A percentile compares a stretch with the other conserved stretches of the same genome.
These are phyloP conservation scores for Danaus plexippus DNA, from an alignment of 1,140 invertebrate species.

Conservation along the genomic window DNA sequence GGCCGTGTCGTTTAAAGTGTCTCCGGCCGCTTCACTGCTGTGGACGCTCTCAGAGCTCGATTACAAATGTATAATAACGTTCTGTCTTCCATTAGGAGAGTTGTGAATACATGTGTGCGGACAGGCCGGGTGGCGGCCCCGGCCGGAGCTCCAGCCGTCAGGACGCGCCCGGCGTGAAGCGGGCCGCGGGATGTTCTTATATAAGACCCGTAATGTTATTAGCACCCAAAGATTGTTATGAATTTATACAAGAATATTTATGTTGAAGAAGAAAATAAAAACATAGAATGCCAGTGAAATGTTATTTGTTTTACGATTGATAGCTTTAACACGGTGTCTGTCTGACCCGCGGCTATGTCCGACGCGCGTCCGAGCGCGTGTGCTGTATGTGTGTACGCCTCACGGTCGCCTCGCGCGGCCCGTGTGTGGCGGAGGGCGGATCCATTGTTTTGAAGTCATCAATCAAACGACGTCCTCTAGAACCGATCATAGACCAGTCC, in stretches of 20 bases:
- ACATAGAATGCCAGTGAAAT: slow-evolving; percentile 43
- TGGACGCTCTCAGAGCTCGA: too few relatives aligned
- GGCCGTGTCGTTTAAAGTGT: too few relatives aligned
- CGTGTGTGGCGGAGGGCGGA: slow-evolving; percentile 41
- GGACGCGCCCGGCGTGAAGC: background rate
- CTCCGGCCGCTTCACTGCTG: too few relatives aligned
- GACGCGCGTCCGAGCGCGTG: background rate
- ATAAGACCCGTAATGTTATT: slow-evolving; percentile 61
- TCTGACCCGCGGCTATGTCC: slow-evolving; percentile 13
- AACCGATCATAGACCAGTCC: slow-evolving; percentile 65
- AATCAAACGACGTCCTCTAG: slow-evolving; percentile 64
- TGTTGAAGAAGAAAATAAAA: slow-evolving; percentile 69
- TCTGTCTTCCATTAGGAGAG: too few relatives aligned
- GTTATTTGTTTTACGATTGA: slow-evolving; percentile 36
- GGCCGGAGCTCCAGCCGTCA: too few relatives aligned
- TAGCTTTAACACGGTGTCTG: slow-evolving; percentile 15
- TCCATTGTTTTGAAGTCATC: slow-evolving; percentile 71
- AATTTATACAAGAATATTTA: slow-evolving; percentile 72
- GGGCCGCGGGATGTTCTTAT: background rate
- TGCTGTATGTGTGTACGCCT: slow-evolving; percentile 11
- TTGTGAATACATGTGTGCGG: too few relatives aligned
- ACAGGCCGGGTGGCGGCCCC: too few relatives aligned
- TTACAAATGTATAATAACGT: too few relatives aligned
- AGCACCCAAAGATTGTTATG: slow-evolving; percentile 71
- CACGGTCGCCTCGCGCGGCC: slow-evolving; percentile 14